phyloP scores from a whole-genome alignment of 2,113 vertebrate species.

The Catharus fuscescens region DNA sequence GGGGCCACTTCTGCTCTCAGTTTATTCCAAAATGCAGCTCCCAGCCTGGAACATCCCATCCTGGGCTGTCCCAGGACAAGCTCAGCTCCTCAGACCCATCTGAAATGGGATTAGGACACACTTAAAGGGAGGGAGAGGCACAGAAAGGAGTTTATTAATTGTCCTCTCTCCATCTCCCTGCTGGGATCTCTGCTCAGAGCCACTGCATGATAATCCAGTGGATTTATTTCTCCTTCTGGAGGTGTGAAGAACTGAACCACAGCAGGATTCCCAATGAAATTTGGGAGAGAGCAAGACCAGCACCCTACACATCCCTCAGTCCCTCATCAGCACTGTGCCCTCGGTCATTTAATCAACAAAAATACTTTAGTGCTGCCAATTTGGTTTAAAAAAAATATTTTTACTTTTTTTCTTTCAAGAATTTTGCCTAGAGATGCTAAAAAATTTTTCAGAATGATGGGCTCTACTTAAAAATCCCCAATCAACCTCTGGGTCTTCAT shows the following conservation, averaged over 20 bases:
- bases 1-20: background rate
- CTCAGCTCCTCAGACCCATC: background rate
- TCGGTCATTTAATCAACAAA: background rate
- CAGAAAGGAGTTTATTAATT: background rate
- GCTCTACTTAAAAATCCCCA: background rate
- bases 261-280: background rate
- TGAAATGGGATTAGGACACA: background rate
- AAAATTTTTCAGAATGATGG: background rate
- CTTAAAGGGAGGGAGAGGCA: background rate
- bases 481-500: background rate
- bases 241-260: background rate
- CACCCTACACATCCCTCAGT: background rate
- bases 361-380: background rate
- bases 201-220: background rate
- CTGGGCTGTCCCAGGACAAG: background rate
- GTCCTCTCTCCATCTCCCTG: background rate
- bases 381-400: background rate
- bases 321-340: background rate
- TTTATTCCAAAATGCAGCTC: background rate
- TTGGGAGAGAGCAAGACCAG: background rate
- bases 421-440: background rate
- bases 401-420: background rate
- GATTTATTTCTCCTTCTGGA: background rate
- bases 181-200: background rate
- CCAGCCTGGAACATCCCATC: background rate